Evolutionary conservation across 2,888 invertebrate genomes (phyloP).

Genomic region (Lottia scabra): DNA sequence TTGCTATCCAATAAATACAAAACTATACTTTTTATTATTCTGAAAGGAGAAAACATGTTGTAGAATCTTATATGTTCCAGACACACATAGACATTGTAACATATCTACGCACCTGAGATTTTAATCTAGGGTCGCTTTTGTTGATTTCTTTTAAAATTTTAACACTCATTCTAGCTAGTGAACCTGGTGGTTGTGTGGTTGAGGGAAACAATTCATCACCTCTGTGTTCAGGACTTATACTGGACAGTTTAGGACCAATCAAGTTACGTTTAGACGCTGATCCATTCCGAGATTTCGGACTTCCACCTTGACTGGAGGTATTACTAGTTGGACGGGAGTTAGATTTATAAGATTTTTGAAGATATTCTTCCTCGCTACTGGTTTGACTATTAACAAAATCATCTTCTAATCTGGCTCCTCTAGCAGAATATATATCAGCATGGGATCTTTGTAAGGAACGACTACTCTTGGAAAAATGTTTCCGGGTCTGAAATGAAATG

Average conservation of each 20-base stretch:
- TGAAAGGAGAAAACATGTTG: too few species aligned
- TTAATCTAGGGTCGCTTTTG: constrained; percentile 13
- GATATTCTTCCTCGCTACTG: constrained; percentile 44
- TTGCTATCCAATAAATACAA: too few species aligned
- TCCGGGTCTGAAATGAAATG: background rate
- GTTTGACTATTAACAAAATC: constrained; percentile 52
- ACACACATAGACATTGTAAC: too few species aligned
- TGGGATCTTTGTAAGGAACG: background rate
- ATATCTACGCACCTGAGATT: background rate
- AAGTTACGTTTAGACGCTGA: background rate
- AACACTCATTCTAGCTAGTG: constrained; percentile 15
- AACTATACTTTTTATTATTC: too few species aligned
- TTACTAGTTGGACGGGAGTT: constrained; percentile 49
- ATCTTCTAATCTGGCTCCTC: constrained; percentile 57
- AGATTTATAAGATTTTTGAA: constrained; percentile 28
- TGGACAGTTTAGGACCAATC: constrained; percentile 8
- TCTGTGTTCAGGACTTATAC: constrained; percentile 19
- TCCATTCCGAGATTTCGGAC: constrained; percentile 17
- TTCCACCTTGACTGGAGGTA: constrained; percentile 34
- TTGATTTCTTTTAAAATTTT: constrained; percentile 11
- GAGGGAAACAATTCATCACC: constrained; percentile 2
- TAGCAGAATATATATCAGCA: constrained; percentile 18
- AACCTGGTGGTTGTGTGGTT: background rate
- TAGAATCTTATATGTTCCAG: too few species aligned
- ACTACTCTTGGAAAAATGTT: background rate